Conservation (phyloP, 2,113 vertebrate genomes). For the Crotalus viridis region DNA sequence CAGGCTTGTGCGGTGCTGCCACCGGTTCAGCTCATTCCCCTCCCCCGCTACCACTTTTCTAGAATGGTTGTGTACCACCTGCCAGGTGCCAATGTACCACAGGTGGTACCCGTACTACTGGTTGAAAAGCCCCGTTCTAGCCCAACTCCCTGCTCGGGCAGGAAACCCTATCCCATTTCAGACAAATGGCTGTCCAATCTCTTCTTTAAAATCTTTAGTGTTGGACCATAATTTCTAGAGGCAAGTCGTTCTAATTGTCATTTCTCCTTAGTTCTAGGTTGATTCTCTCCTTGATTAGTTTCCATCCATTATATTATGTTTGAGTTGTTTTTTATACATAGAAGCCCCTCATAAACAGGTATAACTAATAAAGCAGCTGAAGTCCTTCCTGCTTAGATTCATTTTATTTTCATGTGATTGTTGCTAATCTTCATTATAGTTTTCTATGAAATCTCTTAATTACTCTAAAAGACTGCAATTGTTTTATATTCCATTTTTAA, state of each 20-base stretch:
- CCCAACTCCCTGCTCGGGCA: not conserved
- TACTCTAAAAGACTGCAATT: not conserved
- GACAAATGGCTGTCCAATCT: not conserved
- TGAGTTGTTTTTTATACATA: not conserved
- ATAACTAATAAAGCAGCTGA: not conserved
- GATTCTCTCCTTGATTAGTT: too few relatives aligned
- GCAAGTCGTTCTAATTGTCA: not conserved
- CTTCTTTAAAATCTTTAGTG: not conserved
- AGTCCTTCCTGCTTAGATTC: not conserved
- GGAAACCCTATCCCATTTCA: not conserved
- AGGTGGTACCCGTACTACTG: too few relatives aligned
- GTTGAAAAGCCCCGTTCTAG: not conserved
- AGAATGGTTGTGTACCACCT: too few relatives aligned
- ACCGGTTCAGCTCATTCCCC: too few relatives aligned
- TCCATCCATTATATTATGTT: too few relatives aligned
- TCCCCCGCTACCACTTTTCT: too few relatives aligned
- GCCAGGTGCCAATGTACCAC: too few relatives aligned
- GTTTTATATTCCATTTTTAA: not conserved
- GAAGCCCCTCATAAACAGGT: not conserved
- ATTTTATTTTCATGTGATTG: not conserved
- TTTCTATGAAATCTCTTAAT: not conserved
- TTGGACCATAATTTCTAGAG: not conserved
- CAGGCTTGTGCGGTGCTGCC: too few relatives aligned
- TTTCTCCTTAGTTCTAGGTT: not conserved
- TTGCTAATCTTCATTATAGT: not conserved